Percentiles rank a stretch among this genome's conserved stretches.
phyloP scores from a whole-genome alignment of 2,797 vertebrate genomes.

The Catamblyrhynchus diadema region DNA sequence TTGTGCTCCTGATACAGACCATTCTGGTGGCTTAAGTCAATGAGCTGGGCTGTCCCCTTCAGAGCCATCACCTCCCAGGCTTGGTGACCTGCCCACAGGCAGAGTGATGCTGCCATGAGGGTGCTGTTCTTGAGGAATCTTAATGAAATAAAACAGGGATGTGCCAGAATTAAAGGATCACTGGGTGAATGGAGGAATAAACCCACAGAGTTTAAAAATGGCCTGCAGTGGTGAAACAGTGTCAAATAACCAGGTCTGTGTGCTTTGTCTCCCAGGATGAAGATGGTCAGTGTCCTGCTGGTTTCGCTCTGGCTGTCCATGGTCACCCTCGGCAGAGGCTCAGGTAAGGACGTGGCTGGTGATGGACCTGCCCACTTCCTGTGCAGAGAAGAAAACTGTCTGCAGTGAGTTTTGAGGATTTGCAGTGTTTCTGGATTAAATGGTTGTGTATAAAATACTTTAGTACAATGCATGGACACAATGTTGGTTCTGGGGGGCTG shows the following conservation, averaged over 20 bases:
- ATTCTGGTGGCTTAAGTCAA: not conserved
- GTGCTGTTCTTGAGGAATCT: not conserved
- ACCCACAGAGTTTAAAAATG: not conserved
- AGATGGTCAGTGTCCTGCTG: slow-evolving; percentile 43
- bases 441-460: not conserved
- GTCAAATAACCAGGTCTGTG: not conserved
- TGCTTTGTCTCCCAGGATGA: slow-evolving; percentile 72
- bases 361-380: not conserved
- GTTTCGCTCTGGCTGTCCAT: slow-evolving; percentile 57
- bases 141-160: not conserved
- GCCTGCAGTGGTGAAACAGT: not conserved
- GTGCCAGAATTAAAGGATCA: not conserved
- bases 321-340: slow-evolving; percentile 25
- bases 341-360: slow-evolving; percentile 51
- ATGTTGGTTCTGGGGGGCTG: not conserved
- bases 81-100: not conserved
- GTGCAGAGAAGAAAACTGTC: not conserved
- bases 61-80: not conserved
- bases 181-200: not conserved
- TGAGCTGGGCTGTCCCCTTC: not conserved
- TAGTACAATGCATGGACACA: rapidly evolving
- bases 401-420: not conserved
- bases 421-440: not conserved
- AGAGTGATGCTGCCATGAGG: rapidly evolving
- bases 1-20: not conserved